Conservation (phyloP, 2,888 invertebrate species). For the Linyphia triangularis region DNA sequence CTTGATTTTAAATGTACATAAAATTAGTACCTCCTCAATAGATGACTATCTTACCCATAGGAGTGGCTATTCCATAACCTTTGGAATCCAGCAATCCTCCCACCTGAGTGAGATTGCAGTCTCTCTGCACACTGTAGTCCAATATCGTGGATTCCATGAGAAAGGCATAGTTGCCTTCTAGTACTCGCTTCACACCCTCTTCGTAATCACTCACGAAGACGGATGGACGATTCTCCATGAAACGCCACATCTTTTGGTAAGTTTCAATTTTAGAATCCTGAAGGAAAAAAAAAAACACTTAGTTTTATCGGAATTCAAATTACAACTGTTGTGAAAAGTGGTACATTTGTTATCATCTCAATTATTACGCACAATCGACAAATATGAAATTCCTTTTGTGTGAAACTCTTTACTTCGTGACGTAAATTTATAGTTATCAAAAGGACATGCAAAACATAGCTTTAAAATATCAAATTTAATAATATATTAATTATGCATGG, state of each 20-base stretch:
- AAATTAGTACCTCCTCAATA: no score
- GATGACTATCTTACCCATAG: conserved; percentile 86
- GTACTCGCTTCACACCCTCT: conserved; percentile 92
- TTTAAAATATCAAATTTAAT: no score
- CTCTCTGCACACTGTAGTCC: conserved; percentile 94
- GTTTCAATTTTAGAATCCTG: conserved; percentile 88
- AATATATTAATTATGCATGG: no score
- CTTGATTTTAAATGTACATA: no score
- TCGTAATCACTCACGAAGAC: conserved; percentile 94
- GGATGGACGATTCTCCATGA: conserved; percentile 87
- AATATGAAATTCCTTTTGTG: no score
- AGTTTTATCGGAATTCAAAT: no score
- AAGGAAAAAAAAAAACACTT: not conserved
- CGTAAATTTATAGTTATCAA: no score
- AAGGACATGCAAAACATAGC: no score
- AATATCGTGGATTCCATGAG: conserved; percentile 99
- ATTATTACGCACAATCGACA: no score
- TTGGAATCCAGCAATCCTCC: conserved; percentile 92
- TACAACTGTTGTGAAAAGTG: no score
- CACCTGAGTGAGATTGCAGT: conserved; percentile 98
- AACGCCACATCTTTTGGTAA: conserved; percentile 88
- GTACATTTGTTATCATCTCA: no score
- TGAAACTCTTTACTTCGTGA: no score
- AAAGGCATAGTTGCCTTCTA: conserved; percentile 95
- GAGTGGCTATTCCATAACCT: conserved; percentile 98